phyloP scores from a whole-genome alignment of 2,797 vertebrate genomes.

The Denticeps clupeoides region DNA sequence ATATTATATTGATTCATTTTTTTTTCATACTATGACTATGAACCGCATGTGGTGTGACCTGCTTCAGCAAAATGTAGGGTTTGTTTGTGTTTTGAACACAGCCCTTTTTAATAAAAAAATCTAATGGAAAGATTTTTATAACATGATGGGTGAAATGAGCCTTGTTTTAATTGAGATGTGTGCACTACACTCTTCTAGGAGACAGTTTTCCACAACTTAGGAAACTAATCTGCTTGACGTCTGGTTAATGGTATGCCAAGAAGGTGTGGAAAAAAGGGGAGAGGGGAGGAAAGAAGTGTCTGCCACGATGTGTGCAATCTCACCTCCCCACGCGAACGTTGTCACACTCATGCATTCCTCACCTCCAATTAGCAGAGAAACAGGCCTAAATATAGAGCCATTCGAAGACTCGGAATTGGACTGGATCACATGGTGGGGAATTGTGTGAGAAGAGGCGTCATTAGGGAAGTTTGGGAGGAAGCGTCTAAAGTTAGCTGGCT shows the following conservation, averaged over 20 bases:
- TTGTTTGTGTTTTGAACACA: no score
- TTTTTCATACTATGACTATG: no score
- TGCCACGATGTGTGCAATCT: conserved; percentile 31
- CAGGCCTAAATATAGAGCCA: conserved; percentile 29
- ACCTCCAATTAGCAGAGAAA: conserved; percentile 40
- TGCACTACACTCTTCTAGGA: conserved; percentile 10
- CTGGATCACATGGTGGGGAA: conserved; percentile 27
- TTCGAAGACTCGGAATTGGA: conserved; percentile 30
- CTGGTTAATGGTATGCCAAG: conserved; percentile 33
- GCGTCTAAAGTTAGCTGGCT: conserved; percentile 24
- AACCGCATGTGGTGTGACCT: no score
- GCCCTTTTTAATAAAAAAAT: no score
- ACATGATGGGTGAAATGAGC: conserved; percentile 12
- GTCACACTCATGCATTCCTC: conserved; percentile 39
- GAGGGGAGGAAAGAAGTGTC: conserved; percentile 23
- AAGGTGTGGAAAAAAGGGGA: conserved; percentile 28
- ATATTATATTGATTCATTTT: no score
- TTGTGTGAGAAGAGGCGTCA: conserved; percentile 6
- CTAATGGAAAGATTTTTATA: no score
- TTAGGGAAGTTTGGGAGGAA: conserved; percentile 8
- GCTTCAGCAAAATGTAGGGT: no score
- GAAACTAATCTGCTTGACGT: conserved; percentile 38
- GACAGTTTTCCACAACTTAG: conserved; percentile 26
- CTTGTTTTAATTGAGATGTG: conserved; percentile 25
- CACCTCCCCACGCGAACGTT: conserved; percentile 38